Percentiles rank a stretch among this genome's conserved stretches.
These are phyloP conservation scores for Hesperophylax magnus DNA, from an alignment of 1,140 invertebrate species.

Conservation along the genomic window DNA sequence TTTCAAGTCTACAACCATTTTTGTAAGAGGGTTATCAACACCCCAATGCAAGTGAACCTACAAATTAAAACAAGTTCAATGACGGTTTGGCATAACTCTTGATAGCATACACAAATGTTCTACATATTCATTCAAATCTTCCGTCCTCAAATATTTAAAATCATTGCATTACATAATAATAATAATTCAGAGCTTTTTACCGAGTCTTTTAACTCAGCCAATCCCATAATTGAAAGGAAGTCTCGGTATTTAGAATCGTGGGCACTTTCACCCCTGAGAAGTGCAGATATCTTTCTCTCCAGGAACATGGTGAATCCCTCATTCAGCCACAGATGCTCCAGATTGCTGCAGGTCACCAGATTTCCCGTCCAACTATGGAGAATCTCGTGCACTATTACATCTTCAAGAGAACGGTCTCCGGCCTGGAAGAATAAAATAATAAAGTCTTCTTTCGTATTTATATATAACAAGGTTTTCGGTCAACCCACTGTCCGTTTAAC, in stretches of 20 bases:
- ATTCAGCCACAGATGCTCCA: slow-evolving; percentile 98
- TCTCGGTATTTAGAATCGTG: slow-evolving; percentile 74
- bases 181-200: slow-evolving; percentile 66
- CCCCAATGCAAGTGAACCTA: slow-evolving; percentile 71
- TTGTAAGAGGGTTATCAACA: slow-evolving; percentile 78
- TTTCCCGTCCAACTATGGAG: slow-evolving; percentile 98
- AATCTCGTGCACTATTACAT: slow-evolving; percentile 95
- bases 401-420: slow-evolving; percentile 89
- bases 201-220: slow-evolving; percentile 80
- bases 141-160: background rate
- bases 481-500: too few relatives aligned
- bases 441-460: too few relatives aligned
- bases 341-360: slow-evolving; percentile 93
- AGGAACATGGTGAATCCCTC: slow-evolving; percentile 96
- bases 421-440: slow-evolving; percentile 68
- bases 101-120: too few relatives aligned
- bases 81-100: background rate
- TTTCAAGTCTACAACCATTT: slow-evolving; percentile 83
- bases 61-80: slow-evolving; percentile 65
- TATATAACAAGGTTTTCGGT: too few relatives aligned
- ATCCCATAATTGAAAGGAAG: slow-evolving; percentile 84
- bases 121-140: too few relatives aligned
- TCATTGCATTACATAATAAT: too few relatives aligned
- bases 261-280: slow-evolving; percentile 73
- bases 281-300: slow-evolving; percentile 87